phyloP scores from a whole-genome alignment of 1,140 invertebrate species.

The Leptinotarsa undecemlineata region DNA sequence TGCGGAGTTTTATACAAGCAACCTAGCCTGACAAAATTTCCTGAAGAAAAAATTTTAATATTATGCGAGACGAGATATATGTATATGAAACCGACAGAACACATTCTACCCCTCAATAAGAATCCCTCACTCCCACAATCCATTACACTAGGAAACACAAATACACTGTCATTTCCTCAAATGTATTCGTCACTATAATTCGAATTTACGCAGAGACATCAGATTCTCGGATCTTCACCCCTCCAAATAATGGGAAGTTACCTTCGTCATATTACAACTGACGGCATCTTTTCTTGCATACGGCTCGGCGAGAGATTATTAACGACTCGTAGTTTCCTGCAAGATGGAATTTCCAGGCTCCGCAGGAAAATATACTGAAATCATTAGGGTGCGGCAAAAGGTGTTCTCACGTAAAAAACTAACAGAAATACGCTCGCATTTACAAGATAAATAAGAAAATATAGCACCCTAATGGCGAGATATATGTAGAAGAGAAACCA shows the following conservation, averaged over 20 bases:
- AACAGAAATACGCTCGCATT: slow-evolving; percentile 30
- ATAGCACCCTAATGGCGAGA: slow-evolving; percentile 36
- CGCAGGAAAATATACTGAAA: slow-evolving; percentile 27
- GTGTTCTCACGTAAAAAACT: slow-evolving; percentile 32
- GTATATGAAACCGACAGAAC: too few species aligned
- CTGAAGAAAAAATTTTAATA: too few species aligned
- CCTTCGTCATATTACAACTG: slow-evolving; percentile 31
- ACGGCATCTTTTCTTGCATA: slow-evolving; percentile 30
- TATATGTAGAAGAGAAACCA: slow-evolving; percentile 37
- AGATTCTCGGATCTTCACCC: neutral
- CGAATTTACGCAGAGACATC: neutral
- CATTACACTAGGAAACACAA: too few species aligned
- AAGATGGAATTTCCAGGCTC: slow-evolving; percentile 11
- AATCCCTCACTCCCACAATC: too few species aligned
- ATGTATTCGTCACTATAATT: neutral
- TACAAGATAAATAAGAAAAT: slow-evolving; percentile 39
- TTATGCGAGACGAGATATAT: too few species aligned
- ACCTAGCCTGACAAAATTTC: too few species aligned
- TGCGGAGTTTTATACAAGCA: too few species aligned
- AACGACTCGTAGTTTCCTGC: slow-evolving; percentile 28
- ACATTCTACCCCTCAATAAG: too few species aligned
- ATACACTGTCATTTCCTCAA: too few species aligned
- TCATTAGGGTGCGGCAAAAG: slow-evolving; percentile 33
- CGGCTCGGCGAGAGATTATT: slow-evolving; percentile 18
- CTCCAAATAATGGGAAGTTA: slow-evolving; percentile 19